Percentiles rank a stretch among this genome's conserved stretches.
Evolutionary conservation across 2,113 vertebrate genomes (phyloP).

Genomic region (Bettongia penicillata): DNA sequence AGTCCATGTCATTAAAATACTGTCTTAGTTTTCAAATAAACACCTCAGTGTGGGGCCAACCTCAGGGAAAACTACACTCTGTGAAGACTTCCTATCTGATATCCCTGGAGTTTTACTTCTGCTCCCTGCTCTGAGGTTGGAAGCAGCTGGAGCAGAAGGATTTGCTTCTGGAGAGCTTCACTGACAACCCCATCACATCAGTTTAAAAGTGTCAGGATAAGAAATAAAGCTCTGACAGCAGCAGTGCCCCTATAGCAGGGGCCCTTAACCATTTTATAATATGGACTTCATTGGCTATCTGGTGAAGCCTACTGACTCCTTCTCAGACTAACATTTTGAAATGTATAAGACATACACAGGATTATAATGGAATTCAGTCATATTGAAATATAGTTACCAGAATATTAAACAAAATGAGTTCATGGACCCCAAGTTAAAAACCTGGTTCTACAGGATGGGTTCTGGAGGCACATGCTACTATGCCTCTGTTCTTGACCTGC

Average conservation of each 20-base stretch:
- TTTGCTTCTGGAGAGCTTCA: background rate
- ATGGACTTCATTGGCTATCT: background rate
- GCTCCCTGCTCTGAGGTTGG: background rate
- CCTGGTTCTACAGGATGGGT: background rate
- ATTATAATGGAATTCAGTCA: background rate
- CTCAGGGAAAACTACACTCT: background rate
- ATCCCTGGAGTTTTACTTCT: background rate
- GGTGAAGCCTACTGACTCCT: background rate
- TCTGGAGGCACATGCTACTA: background rate
- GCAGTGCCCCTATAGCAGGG: background rate
- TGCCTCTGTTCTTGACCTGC: background rate
- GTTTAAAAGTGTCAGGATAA: background rate
- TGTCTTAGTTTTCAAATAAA: background rate
- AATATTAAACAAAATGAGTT: background rate
- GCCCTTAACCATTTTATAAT: background rate
- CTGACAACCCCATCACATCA: background rate
- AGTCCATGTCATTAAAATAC: background rate
- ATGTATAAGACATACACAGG: background rate
- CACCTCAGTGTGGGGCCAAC: background rate
- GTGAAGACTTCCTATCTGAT: background rate
- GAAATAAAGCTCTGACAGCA: background rate
- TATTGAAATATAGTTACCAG: background rate
- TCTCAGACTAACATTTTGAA: background rate
- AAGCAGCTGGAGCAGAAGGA: background rate
- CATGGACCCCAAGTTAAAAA: background rate